These are phyloP conservation scores for Acleris holmiana DNA, from an alignment of 2,888 invertebrate genomes.

Conservation along the genomic window DNA sequence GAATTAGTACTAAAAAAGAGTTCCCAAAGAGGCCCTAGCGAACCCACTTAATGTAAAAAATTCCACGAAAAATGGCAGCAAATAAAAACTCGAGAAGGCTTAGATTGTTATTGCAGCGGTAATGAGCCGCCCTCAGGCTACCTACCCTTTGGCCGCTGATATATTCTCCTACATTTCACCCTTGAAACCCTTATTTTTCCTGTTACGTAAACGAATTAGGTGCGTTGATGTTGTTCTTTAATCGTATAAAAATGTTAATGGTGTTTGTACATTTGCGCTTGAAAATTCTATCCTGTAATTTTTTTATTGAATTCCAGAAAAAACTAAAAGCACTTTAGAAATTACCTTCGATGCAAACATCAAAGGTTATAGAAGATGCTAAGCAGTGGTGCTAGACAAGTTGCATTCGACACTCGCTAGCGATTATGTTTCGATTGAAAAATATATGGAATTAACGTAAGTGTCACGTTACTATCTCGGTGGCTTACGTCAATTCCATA, in stretches of 20 bases:
- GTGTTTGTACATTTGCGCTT: neutral
- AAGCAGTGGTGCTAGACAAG: no score
- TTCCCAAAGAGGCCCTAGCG: neutral
- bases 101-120: constrained; percentile 34
- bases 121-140: constrained; percentile 18
- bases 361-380: no score
- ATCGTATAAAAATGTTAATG: constrained; percentile 12
- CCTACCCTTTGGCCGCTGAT: constrained; percentile 14
- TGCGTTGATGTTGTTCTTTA: constrained; percentile 17
- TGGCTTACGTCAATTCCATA: no score
- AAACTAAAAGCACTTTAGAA: no score
- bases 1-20: no score
- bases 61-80: constrained; percentile 3
- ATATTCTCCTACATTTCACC: constrained; percentile 29
- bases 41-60: neutral
- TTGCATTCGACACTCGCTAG: no score
- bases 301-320: no score
- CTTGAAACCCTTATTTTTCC: constrained; percentile 26
- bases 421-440: no score
- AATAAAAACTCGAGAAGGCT: constrained; percentile 7
- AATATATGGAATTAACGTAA: no score
- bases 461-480: no score
- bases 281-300: neutral
- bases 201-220: constrained; percentile 26
- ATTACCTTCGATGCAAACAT: no score